phyloP scores from a whole-genome alignment of 2,113 vertebrate genomes.

The Gallinago paraguaiae region DNA sequence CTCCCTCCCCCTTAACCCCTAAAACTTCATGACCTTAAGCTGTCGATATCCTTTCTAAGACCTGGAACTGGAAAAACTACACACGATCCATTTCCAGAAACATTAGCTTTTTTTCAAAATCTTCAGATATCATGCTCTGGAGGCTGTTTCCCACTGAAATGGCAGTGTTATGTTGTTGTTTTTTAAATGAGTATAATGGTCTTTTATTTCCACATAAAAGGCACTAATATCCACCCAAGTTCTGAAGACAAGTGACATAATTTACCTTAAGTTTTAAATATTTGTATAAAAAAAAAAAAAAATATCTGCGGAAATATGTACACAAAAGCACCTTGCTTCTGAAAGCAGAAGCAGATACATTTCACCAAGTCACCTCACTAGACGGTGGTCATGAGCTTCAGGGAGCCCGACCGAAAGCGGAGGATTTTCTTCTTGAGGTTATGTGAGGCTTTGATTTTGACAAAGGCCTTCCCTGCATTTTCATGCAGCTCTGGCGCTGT shows the following conservation, averaged over 20 bases:
- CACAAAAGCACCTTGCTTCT: conserved; percentile 54
- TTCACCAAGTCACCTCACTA: conserved; percentile 68
- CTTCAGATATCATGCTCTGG: conserved; percentile 33
- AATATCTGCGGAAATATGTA: conserved; percentile 55
- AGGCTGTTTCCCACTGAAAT: conserved; percentile 60
- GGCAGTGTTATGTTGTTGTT: background rate
- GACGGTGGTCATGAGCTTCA: conserved; percentile 96
- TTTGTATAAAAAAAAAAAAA: conserved; percentile 53
- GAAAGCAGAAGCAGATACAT: background rate
- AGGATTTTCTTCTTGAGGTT: conserved; percentile 97
- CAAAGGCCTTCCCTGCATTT: conserved; percentile 81
- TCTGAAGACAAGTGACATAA: conserved; percentile 65
- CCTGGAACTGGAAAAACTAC: conserved; percentile 22
- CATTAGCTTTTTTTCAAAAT: conserved; percentile 6
- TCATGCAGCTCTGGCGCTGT: conserved; percentile 72
- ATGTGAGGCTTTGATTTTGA: conserved; percentile 95
- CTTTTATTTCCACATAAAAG: conserved; percentile 72
- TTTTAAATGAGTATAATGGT: conserved; percentile 37
- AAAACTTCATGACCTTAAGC: background rate
- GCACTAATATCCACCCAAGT: conserved; percentile 72
- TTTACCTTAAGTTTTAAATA: conserved; percentile 75
- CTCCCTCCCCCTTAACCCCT: background rate
- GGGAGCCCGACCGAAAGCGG: conserved; percentile 88
- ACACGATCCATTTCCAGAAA: conserved; percentile 13
- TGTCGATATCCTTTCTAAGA: background rate